Base-by-base conservation (phyloP, 1,140 invertebrate genomes). In the Ruditapes philippinarum region DNA sequence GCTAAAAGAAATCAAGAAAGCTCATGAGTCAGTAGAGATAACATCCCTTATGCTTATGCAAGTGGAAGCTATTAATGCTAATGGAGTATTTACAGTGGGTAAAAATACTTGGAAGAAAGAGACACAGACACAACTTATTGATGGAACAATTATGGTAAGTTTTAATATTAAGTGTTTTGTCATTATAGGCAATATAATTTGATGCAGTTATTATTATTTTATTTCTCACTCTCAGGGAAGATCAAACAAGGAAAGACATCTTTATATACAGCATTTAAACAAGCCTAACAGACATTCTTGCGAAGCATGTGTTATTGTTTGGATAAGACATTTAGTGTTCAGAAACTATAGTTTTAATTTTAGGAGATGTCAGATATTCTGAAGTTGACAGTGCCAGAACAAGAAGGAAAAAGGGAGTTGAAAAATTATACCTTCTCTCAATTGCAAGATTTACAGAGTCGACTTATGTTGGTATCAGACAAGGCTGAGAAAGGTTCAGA, bases 391-490 rank as follows among this genome's bases (percentile, higher is more conserved):
- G 90, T 94, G 17, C 84, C 86, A 11, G 68, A 86, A 45, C 45
- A 91, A 70, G 40, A 88, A 17, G 14, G 33, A 22, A 11, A 73
- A 25, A 33, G 11, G 25, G 68, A 54, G 42, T 51, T 45, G 17
- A 87, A 78, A 36, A 81, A 60, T 17, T 94, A 94, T 76, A 89
- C 82, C 28, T 92, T 92, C 83, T 82, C 92, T 51, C 89, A 94
- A 73, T 86, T 95, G n/a, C 89, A 92, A 22, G 54, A 57, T 22
- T 19, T 57, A 19, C 54, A 57, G 54, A 57, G 54, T 57, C 9
- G 54, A 57, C 89, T 95, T 22, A 94, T 95, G 93, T 80, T 95
- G 62, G 94, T 95, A 45, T 94, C 94, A 73, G 94, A 94, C 17
- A 93, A 93, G 89, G 94, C 93, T 80, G 92, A 93, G 65, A 89